phyloP scores from a whole-genome alignment of 2,113 vertebrate genomes.

The Mustela lutreola region DNA sequence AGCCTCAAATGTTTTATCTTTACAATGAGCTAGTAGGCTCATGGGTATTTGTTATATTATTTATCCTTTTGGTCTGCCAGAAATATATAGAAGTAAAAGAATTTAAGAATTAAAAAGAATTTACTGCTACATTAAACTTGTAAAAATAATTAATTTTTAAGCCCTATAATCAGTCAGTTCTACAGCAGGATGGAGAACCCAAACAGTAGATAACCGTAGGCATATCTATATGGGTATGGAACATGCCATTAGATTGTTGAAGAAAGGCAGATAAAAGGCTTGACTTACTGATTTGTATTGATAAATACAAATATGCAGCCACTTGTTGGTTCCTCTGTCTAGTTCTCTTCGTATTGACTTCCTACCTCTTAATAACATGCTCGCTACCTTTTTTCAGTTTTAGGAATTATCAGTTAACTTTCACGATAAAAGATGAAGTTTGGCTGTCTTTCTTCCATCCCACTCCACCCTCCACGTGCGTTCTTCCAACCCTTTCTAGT shows the following conservation, averaged over 20 bases:
- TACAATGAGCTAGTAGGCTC: neutral
- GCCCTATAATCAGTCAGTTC: neutral
- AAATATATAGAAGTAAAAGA: neutral
- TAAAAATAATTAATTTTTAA: neutral
- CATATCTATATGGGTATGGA: neutral
- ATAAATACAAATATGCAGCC: neutral
- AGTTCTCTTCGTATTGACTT: neutral
- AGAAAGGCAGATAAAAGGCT: neutral
- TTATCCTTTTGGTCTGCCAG: neutral
- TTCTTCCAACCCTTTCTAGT: neutral
- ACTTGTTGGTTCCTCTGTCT: neutral
- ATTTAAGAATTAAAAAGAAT: neutral
- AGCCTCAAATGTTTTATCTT: neutral
- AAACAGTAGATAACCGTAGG: neutral
- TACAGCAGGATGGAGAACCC: neutral
- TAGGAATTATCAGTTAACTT: neutral
- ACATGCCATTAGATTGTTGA: neutral
- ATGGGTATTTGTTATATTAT: neutral
- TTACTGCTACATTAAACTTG: neutral
- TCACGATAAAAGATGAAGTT: neutral
- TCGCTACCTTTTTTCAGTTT: neutral
- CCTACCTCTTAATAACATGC: neutral
- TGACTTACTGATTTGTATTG: neutral
- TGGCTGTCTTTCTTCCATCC: neutral
- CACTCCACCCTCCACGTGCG: neutral